Base-by-base conservation (phyloP, 2,888 invertebrate species). In the Alviniconcha strummeri region DNA sequence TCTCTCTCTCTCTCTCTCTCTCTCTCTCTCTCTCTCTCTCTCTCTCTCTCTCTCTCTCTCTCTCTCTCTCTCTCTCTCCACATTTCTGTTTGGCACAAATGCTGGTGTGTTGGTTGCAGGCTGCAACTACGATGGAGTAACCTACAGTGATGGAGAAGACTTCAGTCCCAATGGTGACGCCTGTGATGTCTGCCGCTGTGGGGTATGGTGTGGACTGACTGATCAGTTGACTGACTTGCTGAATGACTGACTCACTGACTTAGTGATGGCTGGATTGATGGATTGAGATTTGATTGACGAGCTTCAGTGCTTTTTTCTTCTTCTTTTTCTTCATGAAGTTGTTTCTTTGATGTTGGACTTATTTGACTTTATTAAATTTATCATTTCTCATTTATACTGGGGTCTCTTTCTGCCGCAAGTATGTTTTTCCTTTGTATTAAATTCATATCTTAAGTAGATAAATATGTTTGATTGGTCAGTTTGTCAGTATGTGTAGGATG, bases 91-190 rank as follows among this genome's bases (percentile, higher is more conserved):
- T 36, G 36, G 3, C 36, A 36, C 36, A 36, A 36, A 36, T 3
- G 3, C 36, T 60, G 60, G 9, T 60, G 60, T 60, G 60, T 60
- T 13, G 8, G 79, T 83, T 83, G 55, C 86, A 91, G 91, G 88
- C 1, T 91, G 91, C 84, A 86, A 82, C 74, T 89, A 87, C 85
- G 85, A 89, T 79, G 90, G 89, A 8, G 83, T 83, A 8, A 56
- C 79, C 64, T 91, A 91, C 81, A 83, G 84, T 64, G 88, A 90
- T 81, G 90, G 91, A 8, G 89, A 90, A 15, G 86, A 71, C 5
- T 91, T 91, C 82, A 89, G 85, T 80, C 89, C 90, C 0, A 89
- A 86, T 85, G 89, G 89, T 19, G 89, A 91, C 75, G 89, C 91
- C 0, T 92, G 92, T 87, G 90, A 90, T 80, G 80, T 84, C 13